Evolutionary conservation across 2,113 vertebrate species (phyloP).

Genomic region (Nanorana parkeri): DNA sequence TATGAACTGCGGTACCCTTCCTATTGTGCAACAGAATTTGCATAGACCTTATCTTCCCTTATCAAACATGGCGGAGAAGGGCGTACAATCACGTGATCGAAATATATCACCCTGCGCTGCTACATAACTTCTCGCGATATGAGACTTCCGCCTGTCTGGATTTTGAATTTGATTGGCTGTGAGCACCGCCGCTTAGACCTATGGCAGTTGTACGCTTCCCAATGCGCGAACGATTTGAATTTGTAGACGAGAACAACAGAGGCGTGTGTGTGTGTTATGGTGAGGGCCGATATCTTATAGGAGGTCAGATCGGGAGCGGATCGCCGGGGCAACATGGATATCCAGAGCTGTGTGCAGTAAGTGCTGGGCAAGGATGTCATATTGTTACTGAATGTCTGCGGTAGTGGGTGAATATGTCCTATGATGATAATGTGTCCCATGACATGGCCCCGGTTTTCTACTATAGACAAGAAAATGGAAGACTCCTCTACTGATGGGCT

Average conservation of each 20-base stretch:
- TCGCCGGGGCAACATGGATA: conserved; percentile 10
- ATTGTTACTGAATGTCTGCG: too few relatives aligned
- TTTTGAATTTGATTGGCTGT: conserved; percentile 38
- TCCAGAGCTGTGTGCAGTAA: conserved; percentile 44
- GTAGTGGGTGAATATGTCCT: too few relatives aligned
- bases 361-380: neutral
- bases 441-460: too few relatives aligned
- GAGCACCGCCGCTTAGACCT: neutral
- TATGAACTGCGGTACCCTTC: neutral
- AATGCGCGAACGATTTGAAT: conserved; percentile 42
- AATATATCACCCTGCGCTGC: neutral
- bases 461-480: too few relatives aligned
- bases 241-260: neutral
- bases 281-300: neutral
- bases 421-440: too few relatives aligned
- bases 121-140: neutral
- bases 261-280: neutral
- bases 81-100: neutral
- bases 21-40: neutral
- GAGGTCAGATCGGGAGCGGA: neutral
- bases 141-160: neutral
- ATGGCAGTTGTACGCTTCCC: neutral
- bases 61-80: conserved; percentile 7
- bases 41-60: neutral
- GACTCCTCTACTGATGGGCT: too few relatives aligned